Evolutionary conservation across 2,888 invertebrate genomes (phyloP).

Genomic region (Ennomos quercinarius): DNA sequence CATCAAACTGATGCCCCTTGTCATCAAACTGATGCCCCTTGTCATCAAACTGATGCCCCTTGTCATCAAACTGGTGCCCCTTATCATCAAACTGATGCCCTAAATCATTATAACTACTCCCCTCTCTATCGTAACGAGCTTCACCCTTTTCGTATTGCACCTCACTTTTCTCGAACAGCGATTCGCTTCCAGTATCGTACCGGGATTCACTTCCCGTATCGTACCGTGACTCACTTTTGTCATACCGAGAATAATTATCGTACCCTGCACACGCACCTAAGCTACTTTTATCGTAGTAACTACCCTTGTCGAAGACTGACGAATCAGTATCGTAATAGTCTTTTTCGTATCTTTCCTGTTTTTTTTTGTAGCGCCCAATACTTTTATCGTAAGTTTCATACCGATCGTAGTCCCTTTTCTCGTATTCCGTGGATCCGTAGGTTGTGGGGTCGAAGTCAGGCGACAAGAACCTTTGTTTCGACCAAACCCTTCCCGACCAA

Average conservation of each 20-base stretch:
- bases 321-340: conserved; percentile 32
- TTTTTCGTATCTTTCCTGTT: conserved; percentile 36
- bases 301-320: conserved; percentile 37
- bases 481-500: conserved; percentile 66
- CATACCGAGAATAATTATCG: conserved; percentile 34
- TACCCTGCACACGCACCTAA: conserved; percentile 42
- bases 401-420: conserved; percentile 39
- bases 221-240: conserved; percentile 30
- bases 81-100: conserved; percentile 42
- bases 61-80: conserved; percentile 29
- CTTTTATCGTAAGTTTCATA: conserved; percentile 31
- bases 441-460: conserved; percentile 50
- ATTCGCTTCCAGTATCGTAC: conserved; percentile 30
- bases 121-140: conserved; percentile 32
- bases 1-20: conserved; percentile 36
- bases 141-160: conserved; percentile 29
- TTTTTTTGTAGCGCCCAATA: conserved; percentile 33
- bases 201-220: conserved; percentile 32
- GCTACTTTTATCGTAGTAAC: conserved; percentile 28
- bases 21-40: conserved; percentile 42
- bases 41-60: conserved; percentile 45
- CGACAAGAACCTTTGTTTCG: conserved; percentile 54
- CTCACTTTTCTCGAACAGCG: conserved; percentile 22
- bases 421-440: conserved; percentile 49
- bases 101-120: conserved; percentile 44